phyloP scores from a whole-genome alignment of 2,113 vertebrate genomes.

The Hippocampus zosterae region DNA sequence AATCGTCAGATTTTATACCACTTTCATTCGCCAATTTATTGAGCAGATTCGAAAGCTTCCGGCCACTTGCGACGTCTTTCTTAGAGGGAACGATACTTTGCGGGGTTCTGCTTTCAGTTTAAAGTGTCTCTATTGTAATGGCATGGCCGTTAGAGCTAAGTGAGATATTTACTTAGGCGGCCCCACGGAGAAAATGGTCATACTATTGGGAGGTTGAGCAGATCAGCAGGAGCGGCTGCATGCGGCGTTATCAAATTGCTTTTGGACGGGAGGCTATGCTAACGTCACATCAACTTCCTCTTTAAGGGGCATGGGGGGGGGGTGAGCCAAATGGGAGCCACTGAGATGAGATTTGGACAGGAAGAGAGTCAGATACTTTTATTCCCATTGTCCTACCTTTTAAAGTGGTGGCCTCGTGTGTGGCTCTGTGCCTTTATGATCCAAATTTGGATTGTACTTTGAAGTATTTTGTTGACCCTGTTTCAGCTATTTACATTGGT shows the following conservation, averaged over 20 bases:
- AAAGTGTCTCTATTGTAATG: slow-evolving; percentile 3
- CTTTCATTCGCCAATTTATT: too few species aligned
- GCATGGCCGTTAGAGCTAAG: slow-evolving; percentile 6
- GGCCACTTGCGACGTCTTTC: too few species aligned
- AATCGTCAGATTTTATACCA: too few species aligned
- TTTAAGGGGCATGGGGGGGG: slow-evolving; percentile 25
- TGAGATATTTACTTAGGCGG: slow-evolving; percentile 20
- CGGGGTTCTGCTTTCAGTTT: not conserved
- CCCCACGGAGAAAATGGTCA: slow-evolving; percentile 20
- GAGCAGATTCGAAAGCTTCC: too few species aligned
- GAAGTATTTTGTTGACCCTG: too few species aligned
- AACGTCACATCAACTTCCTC: slow-evolving; percentile 28
- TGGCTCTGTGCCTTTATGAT: not conserved
- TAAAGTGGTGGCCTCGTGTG: not conserved
- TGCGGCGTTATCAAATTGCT: slow-evolving; percentile 58
- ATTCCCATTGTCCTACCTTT: not conserved
- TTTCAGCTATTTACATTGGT: too few species aligned
- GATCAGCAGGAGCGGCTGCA: slow-evolving; percentile 42
- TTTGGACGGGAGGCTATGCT: slow-evolving; percentile 35
- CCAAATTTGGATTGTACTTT: not conserved
- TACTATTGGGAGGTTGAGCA: slow-evolving; percentile 39
- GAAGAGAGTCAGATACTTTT: not conserved
- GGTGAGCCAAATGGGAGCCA: not conserved
- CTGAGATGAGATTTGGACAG: slow-evolving; percentile 1
- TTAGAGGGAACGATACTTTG: too few species aligned